Evolutionary conservation across 2,888 invertebrate species (phyloP), one percentile per base, ranked within the genome.

Genomic region (Eupithecia inturbata): DNA sequence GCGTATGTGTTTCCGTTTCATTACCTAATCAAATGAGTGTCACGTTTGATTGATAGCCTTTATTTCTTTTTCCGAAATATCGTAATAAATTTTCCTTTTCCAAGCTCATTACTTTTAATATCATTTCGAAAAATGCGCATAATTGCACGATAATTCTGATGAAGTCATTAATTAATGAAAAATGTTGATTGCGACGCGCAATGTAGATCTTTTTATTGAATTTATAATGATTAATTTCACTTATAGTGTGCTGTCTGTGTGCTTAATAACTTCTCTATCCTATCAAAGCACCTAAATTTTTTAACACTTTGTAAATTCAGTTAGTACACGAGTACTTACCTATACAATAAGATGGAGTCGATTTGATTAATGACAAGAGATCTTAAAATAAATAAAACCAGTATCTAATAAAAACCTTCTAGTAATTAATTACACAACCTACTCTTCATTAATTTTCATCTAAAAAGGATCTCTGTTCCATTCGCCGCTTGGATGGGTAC

Each of bases 81-180:
- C 33, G 3, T 49, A 33, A 63, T 63, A 4, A 10, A 63, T 63
- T 63, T 31, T n/a, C n/a, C n/a, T 33, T 63, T 36, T 36, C 33
- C 63, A 26, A 57, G 63, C n/a, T 62, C 31, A 16, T 36, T 10
- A 10, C 9, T 33, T 63, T 33, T 31, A 63, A 31, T 31, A 63
- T 63, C 19, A 33, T 33, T 36, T 31, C n/a, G 26, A 26, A 57
- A 26, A 14, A 64, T 64, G 62, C 63, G 63, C 28, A 62, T 62
- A 62, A 62, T 62, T 16, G 53, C 33, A 31, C 36, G 33, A 26
- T 41, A 26, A 41, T 62, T 41, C 41, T 45, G 39, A 62, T 62
- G 69, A 69, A 69, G 26, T 60, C 39, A 53, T 68, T 60, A 53
- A 10, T 68, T 36, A 33, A n/a, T 64, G 36, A 36, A 36, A 33